phyloP scores from a whole-genome alignment of 2,113 vertebrate species.

The Brachyistius frenatus region DNA sequence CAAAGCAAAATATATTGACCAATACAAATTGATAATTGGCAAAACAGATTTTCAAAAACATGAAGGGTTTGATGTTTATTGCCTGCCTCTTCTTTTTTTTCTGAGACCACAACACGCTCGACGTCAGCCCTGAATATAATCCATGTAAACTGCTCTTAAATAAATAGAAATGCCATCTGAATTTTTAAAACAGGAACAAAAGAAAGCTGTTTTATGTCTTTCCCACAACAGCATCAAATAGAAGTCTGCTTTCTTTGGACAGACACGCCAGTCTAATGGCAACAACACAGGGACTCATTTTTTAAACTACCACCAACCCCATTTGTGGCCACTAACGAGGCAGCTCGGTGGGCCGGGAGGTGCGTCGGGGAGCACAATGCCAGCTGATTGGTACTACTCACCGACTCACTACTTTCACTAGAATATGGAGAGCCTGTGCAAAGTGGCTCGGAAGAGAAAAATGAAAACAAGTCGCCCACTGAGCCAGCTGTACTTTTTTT shows the following conservation, averaged over 20 bases:
- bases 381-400: constrained; percentile 60
- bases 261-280: constrained; percentile 19
- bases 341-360: constrained; percentile 18
- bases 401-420: constrained; percentile 56
- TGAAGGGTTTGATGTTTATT: not conserved
- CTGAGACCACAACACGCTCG: constrained; percentile 9
- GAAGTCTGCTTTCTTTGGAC: constrained; percentile 37
- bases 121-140: constrained; percentile 42
- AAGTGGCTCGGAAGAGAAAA: constrained; percentile 54
- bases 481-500: constrained; percentile 44
- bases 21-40: too few relatives aligned
- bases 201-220: constrained; percentile 36
- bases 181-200: constrained; percentile 7
- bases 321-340: constrained; percentile 37
- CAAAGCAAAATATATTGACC: too few relatives aligned
- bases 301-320: constrained; percentile 40
- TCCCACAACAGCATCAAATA: constrained; percentile 31
- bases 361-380: constrained; percentile 40
- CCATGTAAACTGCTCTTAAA: constrained; percentile 30
- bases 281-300: constrained; percentile 17
- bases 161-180: not conserved
- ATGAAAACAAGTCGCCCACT: constrained; percentile 57
- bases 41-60: not conserved
- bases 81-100: not conserved
- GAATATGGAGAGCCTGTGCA: constrained; percentile 39